Conservation (phyloP, 2,888 invertebrate genomes). For the Cylindroiulus punctatus region DNA sequence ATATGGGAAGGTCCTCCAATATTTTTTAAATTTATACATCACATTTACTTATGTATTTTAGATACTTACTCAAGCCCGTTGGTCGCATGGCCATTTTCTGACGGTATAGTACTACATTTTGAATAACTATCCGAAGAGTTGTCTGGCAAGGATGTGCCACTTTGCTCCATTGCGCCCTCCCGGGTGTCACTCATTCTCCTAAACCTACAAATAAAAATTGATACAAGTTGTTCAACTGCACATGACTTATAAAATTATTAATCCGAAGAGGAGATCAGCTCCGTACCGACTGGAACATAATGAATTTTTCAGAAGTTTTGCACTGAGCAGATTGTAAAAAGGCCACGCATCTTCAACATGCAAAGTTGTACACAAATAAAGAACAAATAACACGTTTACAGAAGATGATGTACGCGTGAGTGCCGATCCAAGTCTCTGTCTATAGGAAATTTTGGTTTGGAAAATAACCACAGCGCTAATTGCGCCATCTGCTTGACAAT, state of each 20-base stretch:
- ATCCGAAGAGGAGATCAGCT: no score
- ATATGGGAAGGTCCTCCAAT: no score
- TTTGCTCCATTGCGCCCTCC: slow-evolving; percentile 39
- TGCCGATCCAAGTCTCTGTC: not conserved
- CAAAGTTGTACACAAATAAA: not conserved
- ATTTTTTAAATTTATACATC: no score
- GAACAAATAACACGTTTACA: not conserved
- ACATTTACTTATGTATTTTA: not conserved
- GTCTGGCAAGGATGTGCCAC: not conserved
- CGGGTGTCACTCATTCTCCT: slow-evolving; percentile 17
- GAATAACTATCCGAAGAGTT: slow-evolving; percentile 37
- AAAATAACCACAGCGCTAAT: not conserved
- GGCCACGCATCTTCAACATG: not conserved
- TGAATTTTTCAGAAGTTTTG: no score
- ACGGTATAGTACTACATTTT: slow-evolving; percentile 45
- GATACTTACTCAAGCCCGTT: slow-evolving; percentile 47
- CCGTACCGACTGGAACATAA: no score
- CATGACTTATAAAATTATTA: not conserved
- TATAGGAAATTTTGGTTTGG: not conserved
- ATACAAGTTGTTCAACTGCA: not conserved
- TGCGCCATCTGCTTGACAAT: not conserved
- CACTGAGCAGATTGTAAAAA: no score
- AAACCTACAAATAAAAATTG: not conserved
- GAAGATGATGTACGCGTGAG: not conserved
- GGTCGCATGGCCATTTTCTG: not conserved